Evolutionary conservation across 92 coral and sea anemone genomes (phyloP), one percentile per base, ranked within the genome.

Genomic region (Heteractis magnifica): DNA sequence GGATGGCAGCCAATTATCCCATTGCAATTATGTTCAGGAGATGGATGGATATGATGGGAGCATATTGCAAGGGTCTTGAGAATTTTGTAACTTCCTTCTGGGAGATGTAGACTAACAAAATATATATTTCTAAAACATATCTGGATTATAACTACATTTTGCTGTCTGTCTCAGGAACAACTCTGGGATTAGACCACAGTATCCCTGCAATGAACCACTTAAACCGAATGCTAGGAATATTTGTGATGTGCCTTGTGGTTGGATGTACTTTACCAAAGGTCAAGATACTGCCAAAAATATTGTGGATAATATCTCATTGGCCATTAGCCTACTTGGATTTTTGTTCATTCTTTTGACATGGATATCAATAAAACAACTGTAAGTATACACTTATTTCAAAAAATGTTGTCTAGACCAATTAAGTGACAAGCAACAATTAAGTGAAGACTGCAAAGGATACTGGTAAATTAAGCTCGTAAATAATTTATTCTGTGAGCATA

Each of bases 281-380:
- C 94, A 92, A 77, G 89, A 84, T 71, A 58, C 64, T 49, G 93
- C 91, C 12, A 68, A 81, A 53, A 15, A 59, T 68, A 55, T 92
- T 41, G 84, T 92, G 18, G 95, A 92, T 75, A 92, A 87, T 77
- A 90, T 90, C 16, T 90, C 95, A 14, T 82, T 92, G 26, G 79
- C 89, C 5, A 79, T 92, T 11, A 84, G 91, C 68, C 84, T 92
- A 59, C 71, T 92, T n/a, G 84, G 91, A 3, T 95, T 93, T 77
- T 65, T 91, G 51, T 68, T 95, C 19, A 88, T 91, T 62, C 76
- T 93, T 34, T 71, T 84, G 44, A 95, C 98, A 48, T 95, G 98
- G 98, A 85, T 91, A 65, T 76, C 88, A 55, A 86, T 93, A 19
- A 88, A 93, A 78, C 93, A 87, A 64, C 88, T 92, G 98, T 95